Base-by-base conservation (phyloP, 37 sponge, comb jelly and placozoan genomes). In the Aphrocallistes beatrix region DNA sequence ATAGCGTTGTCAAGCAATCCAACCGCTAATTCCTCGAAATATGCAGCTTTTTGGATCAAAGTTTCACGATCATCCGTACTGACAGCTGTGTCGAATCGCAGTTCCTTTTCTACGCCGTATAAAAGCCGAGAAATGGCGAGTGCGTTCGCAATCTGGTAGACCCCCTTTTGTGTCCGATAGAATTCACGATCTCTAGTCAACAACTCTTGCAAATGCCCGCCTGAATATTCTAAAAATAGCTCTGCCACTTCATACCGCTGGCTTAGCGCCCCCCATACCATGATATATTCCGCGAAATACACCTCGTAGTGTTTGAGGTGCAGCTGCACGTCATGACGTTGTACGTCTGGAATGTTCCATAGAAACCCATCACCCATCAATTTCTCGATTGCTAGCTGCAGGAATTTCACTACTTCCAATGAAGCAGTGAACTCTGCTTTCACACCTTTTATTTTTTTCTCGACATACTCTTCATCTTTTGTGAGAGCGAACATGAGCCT, bases 201-300 rank as follows among this genome's bases (percentile, higher is more conserved):
- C 75, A 60, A 60, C 34, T 60, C 75, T 28, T 60, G 75, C 21
- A 60, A 60, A 60, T 60, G 75, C n/a, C 6, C 75, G n/a, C 75
- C 75, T 30, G 75, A 60, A 60, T 60, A 60, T 60, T 60, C 75
- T 30, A 60, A 60, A 28, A 60, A 60, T 32, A 60, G 21, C n/a
- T 60, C 75, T 19, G 75, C 75, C 3, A 60, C 75, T 28, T 60
- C 75, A 30, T 60, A 60, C 34, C 75, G 75, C n/a, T 60, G 75
- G 75, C 75, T 60, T 28, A 60, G 75, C 34, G 34, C 75, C 17
- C 75, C 75, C 75, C 75, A 60, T 6, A 60, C 75, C 75, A 60
- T 60, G 3, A 60, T 60, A 60, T 60, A 60, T 30, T 60, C 75
- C n/a, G 75, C n/a, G 21, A 60, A 60, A 13, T 60, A 60, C 8